Evolutionary conservation across 37 sponge, comb jelly and placozoan genomes (phyloP).

Genomic region (Eunapius fragilis): DNA sequence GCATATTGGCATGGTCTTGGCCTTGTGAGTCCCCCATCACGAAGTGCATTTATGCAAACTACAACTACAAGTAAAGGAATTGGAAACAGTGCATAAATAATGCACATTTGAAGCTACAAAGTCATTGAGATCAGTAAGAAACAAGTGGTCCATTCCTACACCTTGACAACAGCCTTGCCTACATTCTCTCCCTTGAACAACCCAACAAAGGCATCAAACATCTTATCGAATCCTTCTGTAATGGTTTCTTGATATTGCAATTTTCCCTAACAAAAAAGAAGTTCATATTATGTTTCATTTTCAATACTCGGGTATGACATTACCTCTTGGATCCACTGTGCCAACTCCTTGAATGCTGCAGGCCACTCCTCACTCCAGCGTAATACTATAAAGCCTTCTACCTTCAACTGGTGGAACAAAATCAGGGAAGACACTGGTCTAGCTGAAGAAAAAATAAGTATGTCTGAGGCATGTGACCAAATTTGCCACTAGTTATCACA

Average conservation of each 20-base stretch:
- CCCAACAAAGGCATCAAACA: conserved; percentile 80
- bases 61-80: too few species aligned
- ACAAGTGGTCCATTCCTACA: not conserved
- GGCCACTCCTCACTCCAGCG: conserved; percentile 55
- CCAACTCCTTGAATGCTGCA: conserved; percentile 58
- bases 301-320: not conserved
- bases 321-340: conserved; percentile 82
- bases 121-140: not conserved
- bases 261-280: conserved; percentile 45
- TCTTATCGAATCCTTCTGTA: conserved; percentile 81
- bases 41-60: too few species aligned
- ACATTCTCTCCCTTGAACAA: conserved; percentile 64
- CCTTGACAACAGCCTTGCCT: conserved; percentile 83
- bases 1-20: too few species aligned
- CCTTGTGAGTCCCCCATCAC: too few species aligned
- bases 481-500: not conserved
- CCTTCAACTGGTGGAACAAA: conserved; percentile 60
- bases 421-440: conserved; percentile 22
- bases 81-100: too few species aligned
- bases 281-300: not conserved
- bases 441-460: not conserved
- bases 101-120: too few species aligned
- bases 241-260: conserved; percentile 59
- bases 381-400: conserved; percentile 72
- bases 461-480: too few species aligned